Evolutionary conservation across 2,797 vertebrate species (phyloP), one percentile per base, ranked within the genome.

Genomic region (Oryzias dopingdopingensis): DNA sequence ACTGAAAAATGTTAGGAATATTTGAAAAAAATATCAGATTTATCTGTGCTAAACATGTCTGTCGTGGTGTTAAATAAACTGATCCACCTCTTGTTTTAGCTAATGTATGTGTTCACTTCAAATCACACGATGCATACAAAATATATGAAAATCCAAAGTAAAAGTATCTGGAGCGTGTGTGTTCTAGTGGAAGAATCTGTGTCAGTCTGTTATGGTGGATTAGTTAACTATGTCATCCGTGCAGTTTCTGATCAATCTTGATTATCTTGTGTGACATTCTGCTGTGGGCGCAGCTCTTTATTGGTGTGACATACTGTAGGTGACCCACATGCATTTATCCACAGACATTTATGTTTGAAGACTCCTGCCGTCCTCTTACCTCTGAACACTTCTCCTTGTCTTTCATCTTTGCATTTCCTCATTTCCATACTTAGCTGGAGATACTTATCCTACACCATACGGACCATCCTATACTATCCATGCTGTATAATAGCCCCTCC

Each of bases 251-350:
- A 77, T 83, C 76, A 70, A 75, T 79, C 37, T 4, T n/a, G 42
- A 64, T 77, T 61, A 65, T n/a, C 65, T 23, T 60, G 45, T 24
- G 7, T 72, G 67, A 66, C 56, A 55, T 48, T 37, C 45, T 49
- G 67, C 76, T 74, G 22, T 4, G 20, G 74, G 83, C 74, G 2
- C 14, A 56, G 2, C n/a, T 49, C 52, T 55, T 22, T 71, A 82
- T 77, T 29, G 75, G 74, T 46, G 23, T 8, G 15, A 43, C 45
- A 26, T 22, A 22, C 20, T 22, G 20, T 16, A 4, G 52, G 41
- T 80, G 82, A 87, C 86, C 85, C 71, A 80, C 40, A 82, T 82
- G 6, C 50, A 44, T 17, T 42, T 44, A 15, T n/a, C 51, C 54
- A 54, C 18, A 47, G 5, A 0, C 48, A 48, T 60, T 67, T 41